Evolutionary conservation across 1,140 invertebrate genomes (phyloP), one percentile per base, ranked within the genome.

Genomic region (Pollicipes pollicipes): DNA sequence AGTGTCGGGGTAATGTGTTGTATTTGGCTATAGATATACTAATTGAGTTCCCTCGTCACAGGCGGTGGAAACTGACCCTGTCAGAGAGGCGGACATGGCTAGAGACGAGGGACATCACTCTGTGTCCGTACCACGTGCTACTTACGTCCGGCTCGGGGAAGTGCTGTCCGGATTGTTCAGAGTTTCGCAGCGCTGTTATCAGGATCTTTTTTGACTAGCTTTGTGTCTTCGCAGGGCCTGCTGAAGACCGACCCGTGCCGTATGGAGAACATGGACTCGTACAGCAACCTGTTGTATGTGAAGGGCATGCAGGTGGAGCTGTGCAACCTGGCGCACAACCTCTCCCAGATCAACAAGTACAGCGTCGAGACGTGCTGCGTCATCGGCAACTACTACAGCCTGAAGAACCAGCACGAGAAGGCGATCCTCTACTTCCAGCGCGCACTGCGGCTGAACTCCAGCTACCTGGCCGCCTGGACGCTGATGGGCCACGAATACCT

Each of bases 401-500:
- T 99, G 77, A 85, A 94, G 75, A 87, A 88, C 70, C 94, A 98
- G 80, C 97, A 98, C 83, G 90, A 95, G 77, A 97, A 98, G 80
- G 94, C 97, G 27, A 90, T 97, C 6, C 83, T 93, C 73, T 98
- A 98, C 81, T 98, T 99, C 78, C 93, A 96, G 77, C 83, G 96
- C 76, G 97, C 96, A 0, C 80, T 99, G 24, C 90, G 93, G 79
- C 79, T 99, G 0, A 96, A 98, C 83, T 95, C 96, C 0, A 88
- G 93, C 75, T 97, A 97, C 79, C 81, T 97, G 30, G 81, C 93
- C 2, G 95, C 95, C 0, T 99, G 95, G 95, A 98, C 96, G 0
- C 81, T 99, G 31, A 93, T 99, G 85, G 97, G 97, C 0, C 97
- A 99, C 79, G 97, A 99, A 81, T 99, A 93, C 81, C 95, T 99